Percentiles rank a stretch among this genome's conserved stretches.
These are phyloP conservation scores for Epinotia ramella DNA, from an alignment of 2,888 invertebrate species.

Conservation along the genomic window DNA sequence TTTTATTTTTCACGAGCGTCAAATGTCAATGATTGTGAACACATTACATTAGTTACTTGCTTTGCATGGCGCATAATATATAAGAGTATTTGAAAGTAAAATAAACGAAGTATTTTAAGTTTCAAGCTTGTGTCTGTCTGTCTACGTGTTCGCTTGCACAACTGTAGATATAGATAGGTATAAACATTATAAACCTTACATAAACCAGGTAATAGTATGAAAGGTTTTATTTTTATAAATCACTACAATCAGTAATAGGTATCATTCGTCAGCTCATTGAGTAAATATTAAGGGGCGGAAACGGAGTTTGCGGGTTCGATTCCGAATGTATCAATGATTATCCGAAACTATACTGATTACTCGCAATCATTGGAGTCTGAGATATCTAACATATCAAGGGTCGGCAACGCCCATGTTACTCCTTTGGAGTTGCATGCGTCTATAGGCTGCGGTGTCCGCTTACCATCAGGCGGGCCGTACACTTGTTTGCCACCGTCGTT, in stretches of 20 bases:
- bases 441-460: too few species aligned
- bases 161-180: not conserved
- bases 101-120: not conserved
- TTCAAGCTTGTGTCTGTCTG: not conserved
- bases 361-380: slow-evolving; percentile 21
- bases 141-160: not conserved
- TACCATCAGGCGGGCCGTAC: too few species aligned
- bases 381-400: too few species aligned
- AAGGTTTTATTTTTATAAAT: not conserved
- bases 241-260: not conserved
- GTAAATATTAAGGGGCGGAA: slow-evolving; percentile 35
- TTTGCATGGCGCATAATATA: too few species aligned
- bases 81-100: not conserved
- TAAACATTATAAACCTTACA: not conserved
- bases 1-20: not conserved
- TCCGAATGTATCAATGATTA: slow-evolving; percentile 37
- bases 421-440: too few species aligned
- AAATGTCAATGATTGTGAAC: not conserved
- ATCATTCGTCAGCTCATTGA: not conserved
- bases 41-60: not conserved
- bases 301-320: slow-evolving; percentile 41
- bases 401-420: too few species aligned
- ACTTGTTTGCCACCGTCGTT: too few species aligned
- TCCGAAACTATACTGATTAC: slow-evolving; percentile 36
- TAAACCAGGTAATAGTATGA: not conserved